These are phyloP conservation scores for Hoplostethus atlanticus DNA, from an alignment of 2,797 vertebrate species.

Conservation along the genomic window DNA sequence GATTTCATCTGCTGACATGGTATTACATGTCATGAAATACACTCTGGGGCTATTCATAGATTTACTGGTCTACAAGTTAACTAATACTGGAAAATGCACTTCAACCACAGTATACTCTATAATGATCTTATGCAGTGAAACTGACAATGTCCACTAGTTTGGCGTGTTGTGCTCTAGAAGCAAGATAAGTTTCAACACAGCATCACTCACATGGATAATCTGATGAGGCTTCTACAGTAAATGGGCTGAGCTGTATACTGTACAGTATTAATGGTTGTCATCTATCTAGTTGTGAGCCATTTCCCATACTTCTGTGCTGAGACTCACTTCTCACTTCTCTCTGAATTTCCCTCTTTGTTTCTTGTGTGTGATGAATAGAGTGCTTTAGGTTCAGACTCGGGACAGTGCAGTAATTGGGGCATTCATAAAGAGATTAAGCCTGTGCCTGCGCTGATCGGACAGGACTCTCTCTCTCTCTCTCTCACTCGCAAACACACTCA, in stretches of 20 bases:
- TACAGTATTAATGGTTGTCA: background rate
- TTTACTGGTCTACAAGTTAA: background rate
- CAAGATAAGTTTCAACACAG: background rate
- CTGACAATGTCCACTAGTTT: background rate
- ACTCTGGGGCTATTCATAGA: constrained; percentile 22
- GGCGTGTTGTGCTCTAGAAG: background rate
- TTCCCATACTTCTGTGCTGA: constrained; percentile 18
- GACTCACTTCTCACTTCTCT: constrained; percentile 31
- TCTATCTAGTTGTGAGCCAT: constrained; percentile 10
- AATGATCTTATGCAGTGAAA: background rate
- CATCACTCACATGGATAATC: constrained; percentile 1
- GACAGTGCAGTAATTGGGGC: constrained; percentile 73
- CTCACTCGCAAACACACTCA: background rate
- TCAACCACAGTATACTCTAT: background rate
- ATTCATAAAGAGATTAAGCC: constrained; percentile 77
- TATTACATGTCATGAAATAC: constrained; percentile 1
- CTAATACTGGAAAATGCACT: constrained; percentile 12
- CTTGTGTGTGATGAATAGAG: constrained; percentile 60
- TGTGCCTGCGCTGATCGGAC: constrained; percentile 53
- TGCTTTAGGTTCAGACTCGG: constrained; percentile 31
- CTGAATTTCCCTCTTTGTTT: constrained; percentile 47
- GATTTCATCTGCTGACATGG: constrained; percentile 10
- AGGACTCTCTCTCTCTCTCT: constrained; percentile 8
- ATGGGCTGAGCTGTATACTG: background rate
- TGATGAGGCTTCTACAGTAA: background rate